Percentiles rank a stretch among this genome's conserved stretches.
Evolutionary conservation across 2,888 invertebrate genomes (phyloP).

Genomic region (Zele albiditarsus): DNA sequence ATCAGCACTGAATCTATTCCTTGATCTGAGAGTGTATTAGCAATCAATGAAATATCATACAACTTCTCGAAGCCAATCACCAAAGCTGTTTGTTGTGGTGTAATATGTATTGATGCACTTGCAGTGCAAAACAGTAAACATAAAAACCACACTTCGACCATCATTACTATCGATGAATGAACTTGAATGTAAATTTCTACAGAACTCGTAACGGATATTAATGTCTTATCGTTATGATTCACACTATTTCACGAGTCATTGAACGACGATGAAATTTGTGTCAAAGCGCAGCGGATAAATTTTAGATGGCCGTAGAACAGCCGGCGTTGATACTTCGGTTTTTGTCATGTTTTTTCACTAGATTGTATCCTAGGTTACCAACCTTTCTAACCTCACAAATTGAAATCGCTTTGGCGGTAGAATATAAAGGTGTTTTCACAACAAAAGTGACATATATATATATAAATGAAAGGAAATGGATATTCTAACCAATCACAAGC

Average conservation of each 20-base stretch:
- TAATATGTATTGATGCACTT: conserved; percentile 57
- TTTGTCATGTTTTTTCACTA: background rate
- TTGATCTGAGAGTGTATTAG: conserved; percentile 67
- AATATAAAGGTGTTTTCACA: too few species aligned
- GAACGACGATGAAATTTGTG: background rate
- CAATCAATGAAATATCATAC: conserved; percentile 67
- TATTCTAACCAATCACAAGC: too few species aligned
- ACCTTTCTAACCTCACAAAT: background rate
- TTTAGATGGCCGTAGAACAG: background rate
- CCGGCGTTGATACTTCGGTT: background rate
- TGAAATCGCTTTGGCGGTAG: too few species aligned
- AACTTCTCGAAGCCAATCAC: conserved; percentile 65
- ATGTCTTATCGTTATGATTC: background rate
- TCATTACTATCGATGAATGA: background rate
- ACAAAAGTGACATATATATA: too few species aligned
- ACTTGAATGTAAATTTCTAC: too few species aligned
- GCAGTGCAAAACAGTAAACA: conserved; percentile 43
- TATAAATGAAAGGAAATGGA: too few species aligned
- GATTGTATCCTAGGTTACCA: background rate
- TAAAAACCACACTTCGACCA: conserved; percentile 36
- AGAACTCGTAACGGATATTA: too few species aligned
- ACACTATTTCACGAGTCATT: background rate
- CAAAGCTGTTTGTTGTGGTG: conserved; percentile 65
- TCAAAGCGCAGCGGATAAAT: conserved; percentile 6
- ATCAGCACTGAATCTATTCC: conserved; percentile 65